Conservation (phyloP, 1,140 invertebrate genomes). For the Harlomillsia oculata region DNA sequence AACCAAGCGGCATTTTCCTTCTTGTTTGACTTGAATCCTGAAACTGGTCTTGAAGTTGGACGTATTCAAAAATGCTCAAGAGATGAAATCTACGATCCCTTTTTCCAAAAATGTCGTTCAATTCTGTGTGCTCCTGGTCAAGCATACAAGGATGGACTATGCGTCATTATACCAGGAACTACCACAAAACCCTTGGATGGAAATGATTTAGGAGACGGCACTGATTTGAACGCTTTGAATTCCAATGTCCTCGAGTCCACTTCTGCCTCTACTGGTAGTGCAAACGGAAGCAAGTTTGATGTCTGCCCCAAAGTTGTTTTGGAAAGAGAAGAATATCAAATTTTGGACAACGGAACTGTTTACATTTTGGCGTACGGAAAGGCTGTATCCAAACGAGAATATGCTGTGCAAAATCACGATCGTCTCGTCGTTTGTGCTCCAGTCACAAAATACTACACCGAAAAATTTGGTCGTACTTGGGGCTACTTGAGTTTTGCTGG, state of each 20-base stretch:
- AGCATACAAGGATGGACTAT: slow-evolving; percentile 27
- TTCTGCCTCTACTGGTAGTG: not conserved
- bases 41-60: slow-evolving; percentile 40
- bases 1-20: slow-evolving; percentile 44
- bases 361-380: slow-evolving; percentile 40
- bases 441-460: slow-evolving; percentile 32
- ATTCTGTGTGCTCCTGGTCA: slow-evolving; percentile 39
- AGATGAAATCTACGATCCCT: slow-evolving; percentile 46
- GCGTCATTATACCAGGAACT: slow-evolving; percentile 19
- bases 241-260: slow-evolving; percentile 19
- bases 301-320: slow-evolving; percentile 43
- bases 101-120: slow-evolving; percentile 44
- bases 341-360: slow-evolving; percentile 40
- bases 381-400: slow-evolving; percentile 38
- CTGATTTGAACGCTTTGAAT: slow-evolving; percentile 6
- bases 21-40: slow-evolving; percentile 44
- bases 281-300: slow-evolving; percentile 27
- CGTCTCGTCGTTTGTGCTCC: slow-evolving; percentile 28
- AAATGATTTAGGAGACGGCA: slow-evolving; percentile 7
- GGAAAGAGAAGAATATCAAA: slow-evolving; percentile 40
- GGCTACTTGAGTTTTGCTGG: slow-evolving; percentile 44
- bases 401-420: slow-evolving; percentile 36
- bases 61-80: slow-evolving; percentile 37
- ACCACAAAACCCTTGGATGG: slow-evolving; percentile 8
- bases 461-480: slow-evolving; percentile 43